Evolutionary conservation across 1,140 invertebrate species (phyloP), one percentile per base, ranked within the genome.

Genomic region (Magallana angulata): DNA sequence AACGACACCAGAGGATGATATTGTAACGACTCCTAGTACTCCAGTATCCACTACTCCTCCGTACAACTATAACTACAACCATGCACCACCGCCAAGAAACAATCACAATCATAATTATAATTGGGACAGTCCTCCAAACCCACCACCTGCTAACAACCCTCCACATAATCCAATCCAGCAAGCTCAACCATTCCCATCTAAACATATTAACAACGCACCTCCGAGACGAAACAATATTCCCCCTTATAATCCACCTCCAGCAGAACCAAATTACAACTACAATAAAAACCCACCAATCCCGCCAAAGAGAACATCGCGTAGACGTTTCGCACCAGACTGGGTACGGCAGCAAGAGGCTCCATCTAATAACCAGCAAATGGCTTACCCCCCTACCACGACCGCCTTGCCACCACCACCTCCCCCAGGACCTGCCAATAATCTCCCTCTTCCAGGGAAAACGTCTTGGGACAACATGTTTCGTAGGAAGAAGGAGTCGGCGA

Each of bases 391-490:
- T 11, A 76, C 68, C 3, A 76, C 68, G 5, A 76, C 68, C 8
- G 11, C 68, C 5, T 30, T 4, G 0, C 68, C 68, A 18, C 7
- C 68, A 18, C 7, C 24, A 30, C 68, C 68, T 9, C 68, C 68
- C 3, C 64, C 64, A 8, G 64, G 7, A 30, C 68, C 24, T 2
- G 36, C 5, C 18, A 14, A 76, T 8, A 76, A 76, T 76, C 68
- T 24, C 4, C 68, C 68, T 36, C 5, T 76, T 9, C 68, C 68
- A 4, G 24, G 24, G 8, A 24, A 76, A 11, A 76, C 30, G 2
- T 76, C 68, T 7, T 76, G 68, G 68, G 68, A 76, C 24, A 76
- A 76, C 24, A 76, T 76, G 24, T 76, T 76, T 30, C 68, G 68
- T 12, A 76, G 24, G 24, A 76, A 76, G 12, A 76, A 76, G 7